These are phyloP conservation scores for Thereva unica DNA, from an alignment of 2,888 invertebrate species.

Conservation along the genomic window DNA sequence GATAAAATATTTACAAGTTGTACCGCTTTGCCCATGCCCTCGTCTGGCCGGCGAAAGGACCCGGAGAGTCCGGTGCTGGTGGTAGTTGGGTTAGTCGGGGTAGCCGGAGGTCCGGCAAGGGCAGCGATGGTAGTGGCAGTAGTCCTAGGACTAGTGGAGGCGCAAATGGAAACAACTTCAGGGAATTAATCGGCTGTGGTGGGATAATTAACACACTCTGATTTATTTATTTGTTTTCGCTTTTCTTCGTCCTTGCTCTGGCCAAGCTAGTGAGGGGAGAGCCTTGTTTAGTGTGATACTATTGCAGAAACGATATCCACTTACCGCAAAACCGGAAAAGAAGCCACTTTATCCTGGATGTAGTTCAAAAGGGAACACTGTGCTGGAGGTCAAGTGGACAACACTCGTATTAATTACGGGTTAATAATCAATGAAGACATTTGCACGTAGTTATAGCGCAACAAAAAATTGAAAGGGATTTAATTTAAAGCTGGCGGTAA, in stretches of 20 bases:
- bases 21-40: conserved; percentile 1
- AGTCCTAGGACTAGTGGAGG: conserved; percentile 18
- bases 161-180: conserved; percentile 35
- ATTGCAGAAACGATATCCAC: conserved; percentile 17
- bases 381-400: conserved; percentile 14
- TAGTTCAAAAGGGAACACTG: background rate
- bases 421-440: conserved; percentile 9
- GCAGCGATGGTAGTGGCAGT: too few relatives aligned
- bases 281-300: conserved; percentile 25
- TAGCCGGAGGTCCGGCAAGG: too few relatives aligned
- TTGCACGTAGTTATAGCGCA: too few relatives aligned
- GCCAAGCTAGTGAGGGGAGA: conserved; percentile 10
- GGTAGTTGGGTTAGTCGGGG: too few relatives aligned
- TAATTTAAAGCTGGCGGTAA: background rate
- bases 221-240: conserved; percentile 37
- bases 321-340: conserved; percentile 13
- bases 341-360: conserved; percentile 13
- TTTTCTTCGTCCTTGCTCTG: background rate
- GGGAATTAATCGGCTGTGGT: conserved; percentile 37
- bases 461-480: background rate
- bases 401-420: conserved; percentile 11
- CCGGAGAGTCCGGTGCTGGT: too few relatives aligned
- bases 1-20: conserved; percentile 36
- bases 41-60: too few relatives aligned
- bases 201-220: conserved; percentile 35